Evolutionary conservation across 2,797 vertebrate species (phyloP).

Genomic region (Rhincodon typus): DNA sequence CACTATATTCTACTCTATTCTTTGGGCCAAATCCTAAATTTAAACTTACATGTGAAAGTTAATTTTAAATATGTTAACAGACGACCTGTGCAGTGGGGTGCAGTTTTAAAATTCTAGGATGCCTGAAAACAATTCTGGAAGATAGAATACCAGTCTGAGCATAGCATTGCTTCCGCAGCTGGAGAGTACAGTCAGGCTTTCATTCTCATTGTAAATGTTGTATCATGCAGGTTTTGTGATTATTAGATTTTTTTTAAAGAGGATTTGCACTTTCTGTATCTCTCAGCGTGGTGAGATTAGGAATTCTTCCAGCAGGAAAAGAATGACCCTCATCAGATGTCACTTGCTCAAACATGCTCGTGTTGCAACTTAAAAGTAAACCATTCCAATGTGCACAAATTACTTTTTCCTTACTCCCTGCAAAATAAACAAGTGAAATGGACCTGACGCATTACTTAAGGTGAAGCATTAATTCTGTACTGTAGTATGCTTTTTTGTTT

Average conservation of each 20-base stretch:
- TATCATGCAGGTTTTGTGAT: neutral
- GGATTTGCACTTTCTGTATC: neutral
- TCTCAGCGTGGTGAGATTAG: neutral
- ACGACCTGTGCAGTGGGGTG: neutral
- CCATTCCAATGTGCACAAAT: neutral
- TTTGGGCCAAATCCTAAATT: neutral
- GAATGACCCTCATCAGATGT: neutral
- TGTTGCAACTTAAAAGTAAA: neutral
- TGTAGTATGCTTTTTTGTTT: neutral
- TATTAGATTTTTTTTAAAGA: neutral
- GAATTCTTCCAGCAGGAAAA: neutral
- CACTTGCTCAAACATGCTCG: neutral
- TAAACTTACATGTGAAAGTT: neutral
- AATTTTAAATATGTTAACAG: neutral
- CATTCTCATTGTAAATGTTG: neutral
- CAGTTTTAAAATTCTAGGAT: neutral
- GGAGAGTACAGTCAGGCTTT: neutral
- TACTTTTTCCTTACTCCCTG: neutral
- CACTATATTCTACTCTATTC: no score
- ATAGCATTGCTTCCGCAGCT: neutral
- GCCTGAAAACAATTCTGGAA: neutral
- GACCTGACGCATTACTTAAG: neutral
- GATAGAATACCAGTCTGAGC: neutral
- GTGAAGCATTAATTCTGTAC: neutral
- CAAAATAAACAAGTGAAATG: neutral